Evolutionary conservation across 2,888 invertebrate species (phyloP).

Genomic region (Osmoderma eremita): DNA sequence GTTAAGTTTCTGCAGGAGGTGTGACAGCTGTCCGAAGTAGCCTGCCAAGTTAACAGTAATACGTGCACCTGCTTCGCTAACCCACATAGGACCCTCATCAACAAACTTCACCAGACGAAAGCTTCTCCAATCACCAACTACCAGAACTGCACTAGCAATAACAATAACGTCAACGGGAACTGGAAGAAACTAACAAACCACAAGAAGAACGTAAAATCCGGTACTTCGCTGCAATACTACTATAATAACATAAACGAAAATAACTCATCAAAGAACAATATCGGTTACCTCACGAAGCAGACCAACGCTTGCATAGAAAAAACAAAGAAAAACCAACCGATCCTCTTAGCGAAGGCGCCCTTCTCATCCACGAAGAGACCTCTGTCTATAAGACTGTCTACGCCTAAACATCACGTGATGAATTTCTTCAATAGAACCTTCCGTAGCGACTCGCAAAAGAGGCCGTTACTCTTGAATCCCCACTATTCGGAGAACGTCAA

Average conservation of each 20-base stretch:
- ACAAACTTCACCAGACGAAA: slow-evolving; percentile 56
- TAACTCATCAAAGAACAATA: slow-evolving; percentile 57
- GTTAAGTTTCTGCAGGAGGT: slow-evolving; percentile 93
- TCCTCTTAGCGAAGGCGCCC: slow-evolving; percentile 64
- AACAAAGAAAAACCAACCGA: slow-evolving; percentile 55
- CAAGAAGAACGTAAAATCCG: slow-evolving; percentile 47
- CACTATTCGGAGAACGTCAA: slow-evolving; percentile 42
- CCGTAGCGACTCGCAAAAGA: slow-evolving; percentile 63
- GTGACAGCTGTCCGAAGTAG: slow-evolving; percentile 74
- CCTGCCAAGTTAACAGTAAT: slow-evolving; percentile 56
- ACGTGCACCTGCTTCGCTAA: slow-evolving; percentile 53
- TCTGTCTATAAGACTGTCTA: slow-evolving; percentile 62
- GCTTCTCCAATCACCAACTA: slow-evolving; percentile 47
- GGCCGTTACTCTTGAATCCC: slow-evolving; percentile 60
- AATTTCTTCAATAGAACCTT: slow-evolving; percentile 61
- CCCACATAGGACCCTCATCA: slow-evolving; percentile 48
- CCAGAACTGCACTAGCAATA: slow-evolving; percentile 50
- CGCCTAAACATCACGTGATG: slow-evolving; percentile 60
- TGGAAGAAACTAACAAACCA: slow-evolving; percentile 50
- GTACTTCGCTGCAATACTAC: slow-evolving; percentile 62
- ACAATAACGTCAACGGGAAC: slow-evolving; percentile 11
- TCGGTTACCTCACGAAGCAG: slow-evolving; percentile 52
- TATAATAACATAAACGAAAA: slow-evolving; percentile 62
- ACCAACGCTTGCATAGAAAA: slow-evolving; percentile 48
- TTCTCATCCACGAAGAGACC: slow-evolving; percentile 67